Conservation (phyloP, 2,888 invertebrate genomes). For the Platycheirus rosarum region DNA sequence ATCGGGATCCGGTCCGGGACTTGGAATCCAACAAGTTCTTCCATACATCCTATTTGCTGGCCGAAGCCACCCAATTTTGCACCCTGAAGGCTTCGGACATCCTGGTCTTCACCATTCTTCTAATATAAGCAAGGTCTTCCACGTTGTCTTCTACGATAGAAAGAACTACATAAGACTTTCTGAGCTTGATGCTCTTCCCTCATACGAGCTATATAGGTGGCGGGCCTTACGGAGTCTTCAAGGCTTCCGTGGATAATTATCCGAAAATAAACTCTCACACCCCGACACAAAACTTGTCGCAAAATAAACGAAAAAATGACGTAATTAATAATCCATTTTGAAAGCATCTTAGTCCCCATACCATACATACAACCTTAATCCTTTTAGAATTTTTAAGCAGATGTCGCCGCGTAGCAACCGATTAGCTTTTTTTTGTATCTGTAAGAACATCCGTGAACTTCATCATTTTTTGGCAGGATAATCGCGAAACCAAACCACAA, state of each 20-base stretch:
- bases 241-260: conserved; percentile 27
- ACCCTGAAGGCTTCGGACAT: too few relatives aligned
- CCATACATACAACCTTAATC: conserved; percentile 28
- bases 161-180: too few relatives aligned
- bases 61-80: too few relatives aligned
- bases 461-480: conserved; percentile 47
- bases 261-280: conserved; percentile 28
- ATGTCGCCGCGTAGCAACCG: conserved; percentile 57
- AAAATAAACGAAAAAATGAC: conserved; percentile 11
- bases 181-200: too few relatives aligned
- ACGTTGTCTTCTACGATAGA: too few relatives aligned
- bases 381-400: conserved; percentile 58
- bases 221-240: too few relatives aligned
- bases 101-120: too few relatives aligned
- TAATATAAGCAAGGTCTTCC: too few relatives aligned
- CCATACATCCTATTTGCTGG: too few relatives aligned
- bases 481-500: conserved; percentile 57
- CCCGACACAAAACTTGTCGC: background rate
- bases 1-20: too few relatives aligned
- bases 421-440: conserved; percentile 48
- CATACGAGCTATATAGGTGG: too few relatives aligned
- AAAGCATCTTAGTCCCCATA: conserved; percentile 1
- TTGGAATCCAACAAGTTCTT: too few relatives aligned
- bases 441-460: conserved; percentile 31
- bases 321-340: conserved; percentile 62